These are phyloP conservation scores for Archaeoteleia sp. DNA, from an alignment of 2,888 invertebrate species.

Conservation along the genomic window DNA sequence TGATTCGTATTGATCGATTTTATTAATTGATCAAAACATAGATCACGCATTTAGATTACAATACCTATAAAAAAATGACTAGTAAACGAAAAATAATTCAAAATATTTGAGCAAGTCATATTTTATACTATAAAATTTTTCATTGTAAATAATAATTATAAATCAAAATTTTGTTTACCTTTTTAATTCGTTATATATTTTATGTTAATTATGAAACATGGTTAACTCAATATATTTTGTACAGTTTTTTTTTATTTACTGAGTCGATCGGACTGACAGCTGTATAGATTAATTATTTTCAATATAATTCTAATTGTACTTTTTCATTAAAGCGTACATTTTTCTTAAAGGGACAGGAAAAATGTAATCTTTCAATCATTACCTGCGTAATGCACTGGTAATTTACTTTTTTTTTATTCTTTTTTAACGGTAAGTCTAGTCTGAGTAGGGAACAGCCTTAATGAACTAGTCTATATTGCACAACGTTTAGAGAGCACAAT, in stretches of 20 bases:
- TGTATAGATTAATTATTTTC: conserved; percentile 1
- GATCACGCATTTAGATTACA: neutral
- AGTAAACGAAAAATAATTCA: conserved; percentile 3
- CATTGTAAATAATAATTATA: too few species aligned
- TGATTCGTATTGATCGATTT: neutral
- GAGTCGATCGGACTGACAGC: conserved; percentile 4
- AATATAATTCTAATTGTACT: neutral
- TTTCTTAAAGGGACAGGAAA: neutral
- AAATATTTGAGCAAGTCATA: too few species aligned
- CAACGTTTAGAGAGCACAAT: conserved; percentile 11
- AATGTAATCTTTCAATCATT: neutral
- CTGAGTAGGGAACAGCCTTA: conserved; percentile 41
- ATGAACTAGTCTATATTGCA: conserved; percentile 30
- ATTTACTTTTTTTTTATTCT: conserved; percentile 3
- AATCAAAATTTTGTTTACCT: neutral
- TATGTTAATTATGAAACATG: neutral
- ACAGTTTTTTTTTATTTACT: conserved; percentile 3
- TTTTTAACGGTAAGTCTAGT: conserved; percentile 30
- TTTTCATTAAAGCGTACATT: neutral
- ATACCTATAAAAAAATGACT: neutral
- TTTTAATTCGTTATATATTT: neutral
- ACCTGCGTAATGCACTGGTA: neutral
- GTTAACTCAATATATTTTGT: neutral
- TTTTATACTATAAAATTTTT: too few species aligned
- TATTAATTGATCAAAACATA: conserved; percentile 1